A percentile compares a stretch with the other conserved stretches of the same genome.
Evolutionary conservation across 2,888 invertebrate genomes (phyloP).

Genomic region (Tipula helvola): DNA sequence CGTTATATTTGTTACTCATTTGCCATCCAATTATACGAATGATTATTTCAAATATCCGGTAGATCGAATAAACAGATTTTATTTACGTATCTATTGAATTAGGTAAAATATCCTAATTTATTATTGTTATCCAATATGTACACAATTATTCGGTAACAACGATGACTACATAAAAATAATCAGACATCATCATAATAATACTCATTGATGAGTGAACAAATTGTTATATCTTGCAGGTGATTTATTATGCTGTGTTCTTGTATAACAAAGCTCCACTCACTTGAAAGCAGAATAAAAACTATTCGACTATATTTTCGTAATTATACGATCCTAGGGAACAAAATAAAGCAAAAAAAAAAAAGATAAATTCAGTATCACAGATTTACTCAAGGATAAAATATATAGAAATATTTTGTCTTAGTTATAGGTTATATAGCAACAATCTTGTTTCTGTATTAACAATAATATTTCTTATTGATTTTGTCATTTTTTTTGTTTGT

Average conservation of each 20-base stretch:
- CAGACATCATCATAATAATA: background rate
- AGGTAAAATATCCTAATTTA: background rate
- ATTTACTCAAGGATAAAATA: background rate
- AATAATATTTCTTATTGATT: background rate
- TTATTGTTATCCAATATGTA: background rate
- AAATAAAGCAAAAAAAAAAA: background rate
- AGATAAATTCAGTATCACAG: background rate
- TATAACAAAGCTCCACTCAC: background rate
- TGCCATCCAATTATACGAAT: background rate
- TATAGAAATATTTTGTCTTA: background rate
- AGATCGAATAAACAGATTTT: background rate
- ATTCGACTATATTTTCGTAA: background rate
- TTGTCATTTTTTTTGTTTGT: background rate
- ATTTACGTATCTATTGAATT: background rate
- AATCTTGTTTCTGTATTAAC: background rate
- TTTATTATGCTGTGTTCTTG: background rate
- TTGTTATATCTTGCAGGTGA: background rate
- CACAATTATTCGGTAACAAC: background rate
- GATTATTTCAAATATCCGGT: background rate
- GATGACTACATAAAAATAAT: background rate
- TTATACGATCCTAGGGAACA: background rate
- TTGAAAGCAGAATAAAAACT: background rate
- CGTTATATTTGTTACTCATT: background rate
- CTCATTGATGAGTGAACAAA: background rate
- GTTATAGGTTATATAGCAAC: background rate